phyloP scores from a whole-genome alignment of 1,140 invertebrate genomes.

The Polypedilum vanderplanki region DNA sequence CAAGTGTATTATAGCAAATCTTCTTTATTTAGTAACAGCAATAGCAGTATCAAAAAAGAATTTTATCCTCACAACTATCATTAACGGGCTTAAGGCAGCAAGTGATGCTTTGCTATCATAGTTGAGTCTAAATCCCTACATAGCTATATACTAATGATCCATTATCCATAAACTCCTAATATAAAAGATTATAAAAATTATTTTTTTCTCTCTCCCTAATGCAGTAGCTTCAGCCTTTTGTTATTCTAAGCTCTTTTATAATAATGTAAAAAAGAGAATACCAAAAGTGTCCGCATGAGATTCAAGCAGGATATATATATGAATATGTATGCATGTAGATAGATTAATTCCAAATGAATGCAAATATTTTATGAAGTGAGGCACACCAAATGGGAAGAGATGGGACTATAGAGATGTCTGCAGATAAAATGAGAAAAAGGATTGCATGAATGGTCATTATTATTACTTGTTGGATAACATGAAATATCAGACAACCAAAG shows the following conservation, averaged over 20 bases:
- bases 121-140: not conserved
- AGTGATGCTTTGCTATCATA: not conserved
- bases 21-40: no score
- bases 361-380: conserved; percentile 14
- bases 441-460: no score
- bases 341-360: conserved; percentile 19
- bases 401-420: not conserved
- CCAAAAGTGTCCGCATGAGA: not conserved
- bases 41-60: no score
- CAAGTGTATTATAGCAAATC: no score
- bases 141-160: conserved; percentile 18
- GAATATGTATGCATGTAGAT: not conserved
- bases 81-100: conserved; percentile 11
- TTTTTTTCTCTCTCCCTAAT: not conserved
- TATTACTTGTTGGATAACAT: no score
- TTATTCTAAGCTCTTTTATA: no score
- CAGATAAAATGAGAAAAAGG: not conserved
- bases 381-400: no score
- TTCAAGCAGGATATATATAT: not conserved
- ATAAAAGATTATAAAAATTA: conserved; percentile 3
- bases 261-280: no score
- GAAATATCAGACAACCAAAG: no score
- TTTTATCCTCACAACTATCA: not conserved
- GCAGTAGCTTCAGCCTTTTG: no score
- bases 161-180: conserved; percentile 19